Evolutionary conservation across 2,888 invertebrate genomes (phyloP).

Genomic region (Rhogogaster chlorosoma): DNA sequence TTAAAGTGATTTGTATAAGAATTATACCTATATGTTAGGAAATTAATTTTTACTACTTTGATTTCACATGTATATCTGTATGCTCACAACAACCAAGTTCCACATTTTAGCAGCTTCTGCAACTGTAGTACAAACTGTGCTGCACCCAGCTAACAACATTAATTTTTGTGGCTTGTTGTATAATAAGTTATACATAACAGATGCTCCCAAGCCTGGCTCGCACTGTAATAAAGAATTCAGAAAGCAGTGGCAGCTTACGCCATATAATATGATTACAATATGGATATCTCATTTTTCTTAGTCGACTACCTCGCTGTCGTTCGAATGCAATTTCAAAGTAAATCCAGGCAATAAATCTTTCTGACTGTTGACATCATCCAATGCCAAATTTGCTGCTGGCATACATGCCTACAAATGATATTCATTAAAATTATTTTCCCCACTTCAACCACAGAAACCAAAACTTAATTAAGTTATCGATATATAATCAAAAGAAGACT

Average conservation of each 20-base stretch:
- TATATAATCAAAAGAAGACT: neutral
- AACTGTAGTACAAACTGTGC: conserved; percentile 99
- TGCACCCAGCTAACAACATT: conserved; percentile 97
- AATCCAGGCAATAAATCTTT: conserved; percentile 95
- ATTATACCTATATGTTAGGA: neutral
- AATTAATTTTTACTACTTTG: neutral
- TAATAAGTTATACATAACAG: conserved; percentile 98
- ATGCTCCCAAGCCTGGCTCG: conserved; percentile 98
- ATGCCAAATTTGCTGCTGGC: conserved; percentile 97
- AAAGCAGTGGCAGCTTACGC: neutral
- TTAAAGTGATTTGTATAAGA: neutral
- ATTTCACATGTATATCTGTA: neutral
- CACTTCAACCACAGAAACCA: neutral
- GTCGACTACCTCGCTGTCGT: conserved; percentile 95
- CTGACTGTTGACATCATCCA: conserved; percentile 96
- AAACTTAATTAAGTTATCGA: neutral
- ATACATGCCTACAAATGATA: conserved; percentile 87
- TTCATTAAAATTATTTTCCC: neutral
- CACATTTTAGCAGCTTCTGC: conserved; percentile 99
- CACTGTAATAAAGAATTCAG: conserved; percentile 85
- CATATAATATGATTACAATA: neutral
- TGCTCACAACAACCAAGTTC: conserved; percentile 98
- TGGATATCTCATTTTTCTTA: neutral
- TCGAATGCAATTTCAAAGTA: conserved; percentile 93
- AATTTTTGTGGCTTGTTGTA: conserved; percentile 97